A percentile compares a stretch with the other conserved stretches of the same genome.
Evolutionary conservation across 2,888 invertebrate genomes (phyloP).

Genomic region (Ethmia dodecea): DNA sequence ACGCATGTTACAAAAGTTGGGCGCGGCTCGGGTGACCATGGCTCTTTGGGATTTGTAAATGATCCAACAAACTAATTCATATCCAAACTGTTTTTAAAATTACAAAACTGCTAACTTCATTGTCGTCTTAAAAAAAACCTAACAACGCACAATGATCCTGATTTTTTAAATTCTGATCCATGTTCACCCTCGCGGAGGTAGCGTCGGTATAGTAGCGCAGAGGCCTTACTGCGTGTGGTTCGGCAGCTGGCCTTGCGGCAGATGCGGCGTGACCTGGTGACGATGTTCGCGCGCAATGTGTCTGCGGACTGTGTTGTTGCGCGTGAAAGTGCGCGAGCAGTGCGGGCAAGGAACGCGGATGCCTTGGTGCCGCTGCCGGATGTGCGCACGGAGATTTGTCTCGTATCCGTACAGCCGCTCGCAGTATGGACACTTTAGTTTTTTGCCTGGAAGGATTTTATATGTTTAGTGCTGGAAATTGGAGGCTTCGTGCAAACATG

Average conservation of each 20-base stretch:
- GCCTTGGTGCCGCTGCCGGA: constrained; percentile 93
- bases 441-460: constrained; percentile 83
- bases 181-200: constrained; percentile 37
- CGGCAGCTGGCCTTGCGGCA: constrained; percentile 77
- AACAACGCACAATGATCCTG: too few relatives aligned
- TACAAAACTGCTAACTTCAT: too few relatives aligned
- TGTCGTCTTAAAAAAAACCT: too few relatives aligned
- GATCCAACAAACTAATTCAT: too few relatives aligned
- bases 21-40: constrained; percentile 32
- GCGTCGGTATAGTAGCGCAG: constrained; percentile 43
- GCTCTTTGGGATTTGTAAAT: constrained; percentile 5
- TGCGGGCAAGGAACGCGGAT: constrained; percentile 94
- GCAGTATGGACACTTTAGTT: constrained; percentile 94
- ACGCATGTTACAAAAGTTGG: constrained; percentile 45
- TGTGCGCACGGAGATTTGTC: constrained; percentile 94
- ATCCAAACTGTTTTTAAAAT: too few relatives aligned
- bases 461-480: too few relatives aligned
- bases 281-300: constrained; percentile 95
- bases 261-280: constrained; percentile 82
- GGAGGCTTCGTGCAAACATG: background rate
- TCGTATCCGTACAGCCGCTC: constrained; percentile 95
- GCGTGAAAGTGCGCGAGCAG: constrained; percentile 93
- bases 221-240: constrained; percentile 81
- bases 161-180: too few relatives aligned
- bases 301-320: constrained; percentile 93